Evolutionary conservation across 2,888 invertebrate species (phyloP).

Genomic region (Yponomeuta malinellus): DNA sequence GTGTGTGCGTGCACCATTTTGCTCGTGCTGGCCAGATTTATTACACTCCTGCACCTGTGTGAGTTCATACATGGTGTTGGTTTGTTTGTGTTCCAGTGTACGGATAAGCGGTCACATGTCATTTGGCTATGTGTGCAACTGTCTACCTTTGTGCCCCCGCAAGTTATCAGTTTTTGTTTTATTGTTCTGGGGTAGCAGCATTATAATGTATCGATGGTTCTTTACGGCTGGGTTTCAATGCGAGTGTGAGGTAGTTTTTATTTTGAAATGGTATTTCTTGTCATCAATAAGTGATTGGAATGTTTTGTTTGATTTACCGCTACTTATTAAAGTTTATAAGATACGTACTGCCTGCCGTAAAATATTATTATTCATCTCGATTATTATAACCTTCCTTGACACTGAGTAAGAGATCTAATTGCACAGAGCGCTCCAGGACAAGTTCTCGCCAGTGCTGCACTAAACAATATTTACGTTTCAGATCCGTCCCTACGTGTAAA

Average conservation of each 20-base stretch:
- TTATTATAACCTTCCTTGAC: too few relatives aligned
- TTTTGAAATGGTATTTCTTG: not conserved
- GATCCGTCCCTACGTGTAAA: too few relatives aligned
- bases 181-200: slow-evolving; percentile 52
- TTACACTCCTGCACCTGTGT: slow-evolving; percentile 42
- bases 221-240: slow-evolving; percentile 24
- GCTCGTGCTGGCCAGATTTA: slow-evolving; percentile 66
- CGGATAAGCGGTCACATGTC: slow-evolving; percentile 64
- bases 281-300: not conserved
- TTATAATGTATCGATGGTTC: slow-evolving; percentile 37
- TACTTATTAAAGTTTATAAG: not conserved
- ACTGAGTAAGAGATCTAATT: too few relatives aligned
- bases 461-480: too few relatives aligned
- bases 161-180: slow-evolving; percentile 53
- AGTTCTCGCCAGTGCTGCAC: too few relatives aligned
- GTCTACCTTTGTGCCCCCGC: slow-evolving; percentile 65
- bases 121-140: slow-evolving; percentile 49
- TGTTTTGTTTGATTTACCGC: not conserved
- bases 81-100: slow-evolving; percentile 31
- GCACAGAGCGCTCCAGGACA: too few relatives aligned
- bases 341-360: not conserved
- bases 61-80: slow-evolving; percentile 21
- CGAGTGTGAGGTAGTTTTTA: not conserved
- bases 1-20: slow-evolving; percentile 64
- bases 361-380: not conserved